Evolutionary conservation across 2,113 vertebrate genomes (phyloP).

Genomic region (Takifugu flavidus): DNA sequence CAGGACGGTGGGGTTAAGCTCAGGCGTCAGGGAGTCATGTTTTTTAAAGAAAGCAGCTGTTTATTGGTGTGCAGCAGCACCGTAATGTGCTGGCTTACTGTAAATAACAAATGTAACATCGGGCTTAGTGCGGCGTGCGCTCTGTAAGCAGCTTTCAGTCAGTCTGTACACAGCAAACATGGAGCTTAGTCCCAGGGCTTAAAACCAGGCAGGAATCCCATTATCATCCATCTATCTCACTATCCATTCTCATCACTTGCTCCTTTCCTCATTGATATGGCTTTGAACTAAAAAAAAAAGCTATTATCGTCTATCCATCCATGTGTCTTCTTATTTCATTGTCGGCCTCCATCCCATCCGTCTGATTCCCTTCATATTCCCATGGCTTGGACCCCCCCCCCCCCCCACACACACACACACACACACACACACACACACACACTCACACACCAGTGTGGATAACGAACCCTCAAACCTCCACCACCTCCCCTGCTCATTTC

Average conservation of each 20-base stretch:
- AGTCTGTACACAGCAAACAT: slow-evolving; percentile 63
- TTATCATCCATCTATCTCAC: slow-evolving; percentile 53
- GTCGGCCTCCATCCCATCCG: slow-evolving; percentile 41
- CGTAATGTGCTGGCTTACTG: slow-evolving; percentile 38
- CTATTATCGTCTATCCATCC: slow-evolving; percentile 48
- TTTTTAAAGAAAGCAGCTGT: neutral
- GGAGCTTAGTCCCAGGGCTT: slow-evolving; percentile 53
- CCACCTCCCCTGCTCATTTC: neutral
- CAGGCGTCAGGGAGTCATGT: neutral
- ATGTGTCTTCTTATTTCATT: slow-evolving; percentile 42
- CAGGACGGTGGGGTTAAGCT: too few relatives aligned
- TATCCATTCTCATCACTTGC: slow-evolving; percentile 32
- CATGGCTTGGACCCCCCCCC: slow-evolving; percentile 30
- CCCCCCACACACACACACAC: slow-evolving; percentile 29
- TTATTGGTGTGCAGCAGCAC: slow-evolving; percentile 16
- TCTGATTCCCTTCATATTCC: slow-evolving; percentile 44
- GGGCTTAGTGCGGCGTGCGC: slow-evolving; percentile 38
- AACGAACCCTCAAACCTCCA: slow-evolving; percentile 1
- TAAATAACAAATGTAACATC: slow-evolving; percentile 53
- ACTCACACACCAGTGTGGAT: slow-evolving; percentile 1
- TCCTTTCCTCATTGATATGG: slow-evolving; percentile 17
- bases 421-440: slow-evolving; percentile 35
- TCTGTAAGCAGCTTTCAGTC: slow-evolving; percentile 67
- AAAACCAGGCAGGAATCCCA: slow-evolving; percentile 61
- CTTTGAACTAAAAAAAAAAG: slow-evolving; percentile 41